These are phyloP conservation scores for Forbesichthys papilliferus DNA, from an alignment of 2,113 vertebrate genomes.

Conservation along the genomic window DNA sequence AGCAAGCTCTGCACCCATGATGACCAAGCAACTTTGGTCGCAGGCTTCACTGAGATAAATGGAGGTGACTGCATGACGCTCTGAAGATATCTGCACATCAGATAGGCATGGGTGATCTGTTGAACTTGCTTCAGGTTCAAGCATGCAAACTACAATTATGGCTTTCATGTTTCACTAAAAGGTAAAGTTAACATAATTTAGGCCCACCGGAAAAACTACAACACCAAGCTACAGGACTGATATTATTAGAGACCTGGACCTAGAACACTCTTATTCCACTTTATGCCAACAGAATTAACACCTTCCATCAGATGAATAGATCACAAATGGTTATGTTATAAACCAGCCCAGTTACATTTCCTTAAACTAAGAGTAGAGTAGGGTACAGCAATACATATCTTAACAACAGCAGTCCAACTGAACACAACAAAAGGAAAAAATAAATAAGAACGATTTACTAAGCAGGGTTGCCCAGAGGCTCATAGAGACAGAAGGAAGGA, in stretches of 20 bases:
- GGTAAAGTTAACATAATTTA: no score
- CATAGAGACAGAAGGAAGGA: slow-evolving; percentile 9
- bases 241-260: background rate
- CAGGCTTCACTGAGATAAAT: slow-evolving; percentile 22
- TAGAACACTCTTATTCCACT: slow-evolving; percentile 18
- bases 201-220: background rate
- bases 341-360: slow-evolving; percentile 8
- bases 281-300: slow-evolving; percentile 30
- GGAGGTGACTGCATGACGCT: no score
- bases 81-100: no score
- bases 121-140: no score
- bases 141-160: background rate
- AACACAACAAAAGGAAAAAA: slow-evolving; percentile 11
- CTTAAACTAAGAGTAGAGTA: slow-evolving; percentile 6
- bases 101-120: no score
- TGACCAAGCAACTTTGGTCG: slow-evolving; percentile 32
- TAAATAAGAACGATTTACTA: slow-evolving; percentile 13
- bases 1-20: slow-evolving; percentile 28
- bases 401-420: slow-evolving; percentile 11
- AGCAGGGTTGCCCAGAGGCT: slow-evolving; percentile 19
- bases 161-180: slow-evolving; percentile 7
- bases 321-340: slow-evolving; percentile 29
- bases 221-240: background rate
- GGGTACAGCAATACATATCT: slow-evolving; percentile 3
- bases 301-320: slow-evolving; percentile 31